Base-by-base conservation (phyloP, 1,140 invertebrate species). In the Helicoverpa armigera region DNA sequence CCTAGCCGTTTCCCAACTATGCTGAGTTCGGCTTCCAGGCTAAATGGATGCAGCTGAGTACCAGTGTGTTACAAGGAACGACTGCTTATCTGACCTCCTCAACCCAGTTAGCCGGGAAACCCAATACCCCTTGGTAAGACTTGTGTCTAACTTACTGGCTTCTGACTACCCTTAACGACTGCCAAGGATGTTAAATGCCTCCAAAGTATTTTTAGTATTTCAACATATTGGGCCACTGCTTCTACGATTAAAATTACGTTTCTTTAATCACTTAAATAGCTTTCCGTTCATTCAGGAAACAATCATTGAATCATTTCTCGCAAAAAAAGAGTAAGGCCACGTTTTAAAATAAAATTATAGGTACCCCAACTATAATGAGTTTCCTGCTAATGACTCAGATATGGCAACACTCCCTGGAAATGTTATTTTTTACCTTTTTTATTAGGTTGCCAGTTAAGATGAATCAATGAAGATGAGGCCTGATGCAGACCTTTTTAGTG, bases 371-470 rank as follows among this genome's bases (percentile, higher is more conserved):
- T 54, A 53, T 70, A 70, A 70, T 53, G 67, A 67, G 50, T 70
- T 70, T 70, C 67, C 67, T 70, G 67, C 11, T 29, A 70, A 14
- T 70, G 67, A 70, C 50, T 70, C 67, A 70, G 67, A 31, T 53
- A 12, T 29, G 12, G 13, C 48, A 70, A 31, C 61, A 65, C 53
- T 70, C 2, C 43, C 43, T 13, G 9, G 43, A 53, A 31, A 3
- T 51, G 12, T 65, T 65, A 23, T n/a, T 70, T 70, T 53, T 29
- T 18, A 1, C 0, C 29, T 70, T 51, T 51, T 53, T 12, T 23
- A 13, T 43, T 23, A 31, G 31, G 35, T 65, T 65, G 58, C 18
- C 56, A 60, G 18, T 60, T 60, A 2, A 23, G 56, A 2, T 29
- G 18, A 60, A 60, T 60, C 18, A 35, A 35, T 35, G 35, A 16